Conservation (phyloP, 2,113 vertebrate species). For the Sisor rabdophorus region DNA sequence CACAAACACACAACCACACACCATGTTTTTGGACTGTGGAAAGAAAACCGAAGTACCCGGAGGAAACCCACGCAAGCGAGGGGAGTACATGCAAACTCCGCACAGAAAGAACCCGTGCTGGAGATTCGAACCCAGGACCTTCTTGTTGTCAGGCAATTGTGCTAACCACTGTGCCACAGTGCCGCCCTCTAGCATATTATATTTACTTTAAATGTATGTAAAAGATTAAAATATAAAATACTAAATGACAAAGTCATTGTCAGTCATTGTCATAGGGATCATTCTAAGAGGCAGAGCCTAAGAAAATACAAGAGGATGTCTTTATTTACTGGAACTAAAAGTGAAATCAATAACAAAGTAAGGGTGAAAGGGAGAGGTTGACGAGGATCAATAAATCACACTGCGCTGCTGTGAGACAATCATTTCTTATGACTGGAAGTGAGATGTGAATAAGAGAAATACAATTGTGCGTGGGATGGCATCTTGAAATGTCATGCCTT, state of each 20-base stretch:
- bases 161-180: no score
- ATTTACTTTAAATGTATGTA: background rate
- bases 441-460: background rate
- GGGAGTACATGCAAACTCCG: no score
- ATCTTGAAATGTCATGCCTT: background rate
- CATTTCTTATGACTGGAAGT: constrained; percentile 17
- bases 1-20: no score
- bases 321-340: constrained; percentile 33
- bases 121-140: no score
- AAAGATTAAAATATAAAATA: background rate
- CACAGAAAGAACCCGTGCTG: no score
- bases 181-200: no score
- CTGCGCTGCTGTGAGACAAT: constrained; percentile 25
- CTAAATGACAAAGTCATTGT: background rate
- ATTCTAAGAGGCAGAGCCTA: constrained; percentile 9
- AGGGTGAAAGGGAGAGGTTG: constrained; percentile 32
- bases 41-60: no score
- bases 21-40: no score
- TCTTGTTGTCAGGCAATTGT: no score
- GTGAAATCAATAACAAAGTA: constrained; percentile 57
- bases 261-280: no score
- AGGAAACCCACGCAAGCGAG: no score
- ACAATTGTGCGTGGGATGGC: background rate
- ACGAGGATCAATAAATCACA: constrained; percentile 54
- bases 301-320: constrained; percentile 30